Percentiles rank a stretch among this genome's conserved stretches.
phyloP scores from a whole-genome alignment of 1,140 invertebrate genomes.

The Caenorhabditis inopinata region DNA sequence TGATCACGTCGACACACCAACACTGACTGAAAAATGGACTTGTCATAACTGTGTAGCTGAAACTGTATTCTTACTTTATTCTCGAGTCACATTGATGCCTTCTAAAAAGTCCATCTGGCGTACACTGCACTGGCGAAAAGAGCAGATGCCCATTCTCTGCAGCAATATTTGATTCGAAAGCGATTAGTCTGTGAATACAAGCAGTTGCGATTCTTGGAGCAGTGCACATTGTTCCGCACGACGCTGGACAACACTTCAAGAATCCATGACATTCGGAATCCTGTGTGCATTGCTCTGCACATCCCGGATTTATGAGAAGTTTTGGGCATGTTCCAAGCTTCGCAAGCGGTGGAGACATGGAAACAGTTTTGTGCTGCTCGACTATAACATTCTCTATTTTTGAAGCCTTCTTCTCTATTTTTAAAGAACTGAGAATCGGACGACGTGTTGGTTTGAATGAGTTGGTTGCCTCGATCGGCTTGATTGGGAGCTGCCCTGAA shows the following conservation, averaged over 20 bases:
- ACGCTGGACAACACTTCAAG: constrained; percentile 35
- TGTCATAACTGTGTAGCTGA: neutral
- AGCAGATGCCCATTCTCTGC: neutral
- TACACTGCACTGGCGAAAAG: constrained; percentile 40
- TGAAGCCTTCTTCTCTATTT: constrained; percentile 8
- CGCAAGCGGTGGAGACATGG: neutral
- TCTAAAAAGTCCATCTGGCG: constrained; percentile 18
- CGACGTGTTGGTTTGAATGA: neutral
- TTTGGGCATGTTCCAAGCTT: constrained; percentile 39
- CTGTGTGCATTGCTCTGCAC: constrained; percentile 25
- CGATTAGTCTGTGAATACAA: constrained; percentile 37
- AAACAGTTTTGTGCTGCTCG: neutral
- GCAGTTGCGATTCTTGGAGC: constrained; percentile 29
- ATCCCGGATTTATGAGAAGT: constrained; percentile 24
- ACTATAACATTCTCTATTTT: constrained; percentile 18
- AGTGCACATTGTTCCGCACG: constrained; percentile 30
- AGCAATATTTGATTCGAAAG: constrained; percentile 7
- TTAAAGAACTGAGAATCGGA: neutral
- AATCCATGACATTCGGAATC: constrained; percentile 25
- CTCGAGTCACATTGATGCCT: constrained; percentile 39
- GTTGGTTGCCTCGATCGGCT: neutral
- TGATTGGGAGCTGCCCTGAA: constrained; percentile 33
- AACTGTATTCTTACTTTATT: constrained; percentile 12
- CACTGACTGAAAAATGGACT: constrained; percentile 48
- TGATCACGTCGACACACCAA: constrained; percentile 54